Evolutionary conservation across 2,888 invertebrate genomes (phyloP).

Genomic region (Pedicia rivosa): DNA sequence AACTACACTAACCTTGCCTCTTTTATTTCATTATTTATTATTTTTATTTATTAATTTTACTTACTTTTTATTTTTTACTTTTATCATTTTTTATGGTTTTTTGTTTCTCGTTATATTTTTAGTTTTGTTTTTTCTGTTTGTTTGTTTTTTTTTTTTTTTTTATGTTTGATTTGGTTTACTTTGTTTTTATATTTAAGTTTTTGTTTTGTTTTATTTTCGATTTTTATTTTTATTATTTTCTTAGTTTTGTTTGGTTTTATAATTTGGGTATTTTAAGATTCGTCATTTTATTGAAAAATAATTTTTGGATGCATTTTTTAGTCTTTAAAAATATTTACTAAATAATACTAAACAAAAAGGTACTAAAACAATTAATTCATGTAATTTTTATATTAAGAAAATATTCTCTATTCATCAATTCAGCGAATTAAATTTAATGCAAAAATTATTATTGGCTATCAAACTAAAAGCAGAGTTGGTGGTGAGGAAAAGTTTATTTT

Average conservation of each 20-base stretch:
- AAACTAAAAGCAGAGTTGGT: too few relatives aligned
- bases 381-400: too few relatives aligned
- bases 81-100: constrained; percentile 1
- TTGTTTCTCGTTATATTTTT: neutral
- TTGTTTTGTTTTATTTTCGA: constrained; percentile 3
- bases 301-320: too few relatives aligned
- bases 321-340: too few relatives aligned
- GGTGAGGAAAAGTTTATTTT: too few relatives aligned
- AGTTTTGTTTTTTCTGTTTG: constrained; percentile 1
- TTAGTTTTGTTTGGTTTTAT: neutral
- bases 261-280: constrained; percentile 1
- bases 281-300: too few relatives aligned
- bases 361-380: too few relatives aligned
- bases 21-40: constrained; percentile 5
- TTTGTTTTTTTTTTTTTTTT: neutral
- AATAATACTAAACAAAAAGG: too few relatives aligned
- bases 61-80: constrained; percentile 4
- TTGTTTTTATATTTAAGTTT: constrained; percentile 1
- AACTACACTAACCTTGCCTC: constrained; percentile 14
- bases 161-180: constrained; percentile 1
- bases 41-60: neutral
- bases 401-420: too few relatives aligned
- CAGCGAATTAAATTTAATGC: too few relatives aligned
- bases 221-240: constrained; percentile 1
- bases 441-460: too few relatives aligned